phyloP scores from a whole-genome alignment of 2,797 vertebrate species.

The Trichosurus vulpecula region DNA sequence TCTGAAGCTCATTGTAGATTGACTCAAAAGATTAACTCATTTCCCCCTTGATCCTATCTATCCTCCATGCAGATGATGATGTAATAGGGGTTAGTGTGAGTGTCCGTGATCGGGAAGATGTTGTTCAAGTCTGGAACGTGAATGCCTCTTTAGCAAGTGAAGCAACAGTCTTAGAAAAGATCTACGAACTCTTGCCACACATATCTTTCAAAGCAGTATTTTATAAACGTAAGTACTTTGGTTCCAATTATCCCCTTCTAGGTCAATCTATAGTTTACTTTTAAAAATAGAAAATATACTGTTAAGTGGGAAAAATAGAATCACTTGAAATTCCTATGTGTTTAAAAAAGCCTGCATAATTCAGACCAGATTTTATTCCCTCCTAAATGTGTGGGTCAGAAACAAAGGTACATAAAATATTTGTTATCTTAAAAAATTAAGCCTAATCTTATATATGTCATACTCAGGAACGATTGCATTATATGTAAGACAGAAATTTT shows the following conservation, averaged over 20 bases:
- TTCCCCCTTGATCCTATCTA: slow-evolving; percentile 36
- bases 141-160: slow-evolving; percentile 91
- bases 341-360: neutral
- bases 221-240: slow-evolving; percentile 94
- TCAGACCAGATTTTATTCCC: slow-evolving; percentile 51
- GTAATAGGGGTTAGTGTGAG: slow-evolving; percentile 96
- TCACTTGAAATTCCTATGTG: slow-evolving; percentile 6
- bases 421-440: slow-evolving; percentile 62
- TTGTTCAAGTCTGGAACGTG: slow-evolving; percentile 96
- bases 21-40: slow-evolving; percentile 48
- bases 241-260: slow-evolving; percentile 45
- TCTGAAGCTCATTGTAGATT: slow-evolving; percentile 17
- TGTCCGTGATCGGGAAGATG: slow-evolving; percentile 93
- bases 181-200: slow-evolving; percentile 93
- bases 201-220: slow-evolving; percentile 95
- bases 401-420: slow-evolving; percentile 23
- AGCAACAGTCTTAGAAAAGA: slow-evolving; percentile 93
- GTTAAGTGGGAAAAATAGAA: slow-evolving; percentile 38
- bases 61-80: slow-evolving; percentile 90
- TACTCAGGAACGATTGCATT: slow-evolving; percentile 50
- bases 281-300: slow-evolving; percentile 51
- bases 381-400: slow-evolving; percentile 18
- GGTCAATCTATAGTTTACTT: slow-evolving; percentile 19
- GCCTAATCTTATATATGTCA: slow-evolving; percentile 48
- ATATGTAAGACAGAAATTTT: slow-evolving; percentile 56